phyloP scores from a whole-genome alignment of 2,888 invertebrate genomes.

The Papilio gigon region DNA sequence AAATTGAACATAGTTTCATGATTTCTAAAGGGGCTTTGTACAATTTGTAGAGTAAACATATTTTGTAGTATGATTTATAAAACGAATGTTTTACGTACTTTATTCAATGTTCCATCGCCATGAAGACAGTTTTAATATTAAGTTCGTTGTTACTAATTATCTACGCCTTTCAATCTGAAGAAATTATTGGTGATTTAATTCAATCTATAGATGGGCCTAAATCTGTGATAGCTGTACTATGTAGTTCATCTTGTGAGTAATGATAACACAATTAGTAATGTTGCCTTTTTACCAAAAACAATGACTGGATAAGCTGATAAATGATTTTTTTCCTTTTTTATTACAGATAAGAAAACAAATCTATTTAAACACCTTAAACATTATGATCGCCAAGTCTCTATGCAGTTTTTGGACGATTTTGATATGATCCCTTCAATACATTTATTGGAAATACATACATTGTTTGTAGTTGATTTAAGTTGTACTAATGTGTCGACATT shows the following conservation, averaged over 20 bases:
- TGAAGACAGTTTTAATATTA: constrained; percentile 29
- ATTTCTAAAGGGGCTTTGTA: constrained; percentile 33
- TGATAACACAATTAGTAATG: not conserved
- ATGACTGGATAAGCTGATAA: constrained; percentile 32
- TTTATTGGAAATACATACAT: constrained; percentile 57
- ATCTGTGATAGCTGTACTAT: constrained; percentile 59
- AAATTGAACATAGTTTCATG: not conserved
- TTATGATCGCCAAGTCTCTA: constrained; percentile 51
- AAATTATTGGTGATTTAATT: constrained; percentile 58
- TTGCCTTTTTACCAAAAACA: not conserved
- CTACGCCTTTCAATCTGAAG: constrained; percentile 47
- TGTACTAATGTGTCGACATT: constrained; percentile 58
- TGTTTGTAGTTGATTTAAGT: constrained; percentile 62
- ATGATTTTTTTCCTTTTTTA: constrained; percentile 42
- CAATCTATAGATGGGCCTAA: constrained; percentile 58
- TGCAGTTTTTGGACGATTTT: constrained; percentile 54
- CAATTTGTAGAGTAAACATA: constrained; percentile 49
- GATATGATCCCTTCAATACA: constrained; percentile 50
- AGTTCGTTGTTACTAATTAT: constrained; percentile 44
- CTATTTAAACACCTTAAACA: constrained; percentile 55
- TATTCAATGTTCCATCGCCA: constrained; percentile 32
- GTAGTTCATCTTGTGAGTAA: constrained; percentile 63
- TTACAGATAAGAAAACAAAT: constrained; percentile 59
- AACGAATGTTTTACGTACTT: constrained; percentile 30
- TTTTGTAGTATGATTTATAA: constrained; percentile 40